A percentile compares a stretch with the other conserved stretches of the same genome.
Conservation (phyloP, 1,140 invertebrate species). For the Trichogramma pretiosum region DNA sequence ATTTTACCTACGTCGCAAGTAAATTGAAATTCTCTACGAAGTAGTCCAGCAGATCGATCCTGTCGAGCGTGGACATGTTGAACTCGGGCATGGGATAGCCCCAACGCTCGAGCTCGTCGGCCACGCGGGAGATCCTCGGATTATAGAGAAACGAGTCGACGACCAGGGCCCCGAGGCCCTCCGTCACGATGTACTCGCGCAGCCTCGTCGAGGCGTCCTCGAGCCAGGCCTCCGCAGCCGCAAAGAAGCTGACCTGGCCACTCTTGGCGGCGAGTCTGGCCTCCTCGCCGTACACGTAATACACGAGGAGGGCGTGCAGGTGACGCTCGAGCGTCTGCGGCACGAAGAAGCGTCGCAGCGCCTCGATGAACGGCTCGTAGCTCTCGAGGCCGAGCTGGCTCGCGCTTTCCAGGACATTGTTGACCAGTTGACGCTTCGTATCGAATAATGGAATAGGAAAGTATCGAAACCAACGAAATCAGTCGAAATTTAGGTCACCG, state of each 20-base stretch:
- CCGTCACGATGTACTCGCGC: neutral
- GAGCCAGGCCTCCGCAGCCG: too few relatives aligned
- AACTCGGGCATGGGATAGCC: conserved; percentile 18
- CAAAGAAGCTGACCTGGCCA: too few relatives aligned
- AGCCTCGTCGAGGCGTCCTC: neutral
- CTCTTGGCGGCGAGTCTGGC: conserved; percentile 14
- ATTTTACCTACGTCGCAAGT: conserved; percentile 21
- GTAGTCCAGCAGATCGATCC: neutral
- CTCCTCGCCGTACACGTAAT: conserved; percentile 29
- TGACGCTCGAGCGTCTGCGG: conserved; percentile 26
- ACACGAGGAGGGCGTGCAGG: conserved; percentile 23
- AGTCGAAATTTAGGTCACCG: too few relatives aligned
- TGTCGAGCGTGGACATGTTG: neutral
- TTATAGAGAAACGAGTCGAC: conserved; percentile 26
- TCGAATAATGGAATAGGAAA: too few relatives aligned
- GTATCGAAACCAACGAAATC: conserved; percentile 16
- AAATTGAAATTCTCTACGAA: too few relatives aligned
- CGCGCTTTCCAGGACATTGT: neutral
- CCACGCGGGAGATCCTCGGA: conserved; percentile 26
- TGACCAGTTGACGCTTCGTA: neutral
- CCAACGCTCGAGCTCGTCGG: conserved; percentile 23
- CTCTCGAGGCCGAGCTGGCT: conserved; percentile 7
- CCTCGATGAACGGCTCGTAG: conserved; percentile 25
- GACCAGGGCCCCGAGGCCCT: conserved; percentile 14
- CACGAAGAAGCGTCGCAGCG: conserved; percentile 26